Evolutionary conservation across 2,113 vertebrate species (phyloP), one percentile per base, ranked within the genome.

Genomic region (Chaenogobius annularis): DNA sequence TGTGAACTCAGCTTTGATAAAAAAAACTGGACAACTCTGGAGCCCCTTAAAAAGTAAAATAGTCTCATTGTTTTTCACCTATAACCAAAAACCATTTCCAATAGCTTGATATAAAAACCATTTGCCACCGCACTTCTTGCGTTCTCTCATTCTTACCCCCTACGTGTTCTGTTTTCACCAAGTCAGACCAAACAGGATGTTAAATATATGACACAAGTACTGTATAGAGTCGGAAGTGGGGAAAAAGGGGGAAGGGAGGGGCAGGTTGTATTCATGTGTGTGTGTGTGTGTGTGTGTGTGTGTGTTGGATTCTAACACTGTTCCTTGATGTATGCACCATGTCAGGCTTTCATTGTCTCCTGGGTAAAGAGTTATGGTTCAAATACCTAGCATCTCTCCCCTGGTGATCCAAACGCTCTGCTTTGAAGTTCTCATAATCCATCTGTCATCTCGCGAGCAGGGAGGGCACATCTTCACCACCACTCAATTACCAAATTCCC

Each of bases 341-440:
- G 96, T 98, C 96, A 98, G 93, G 94, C 94, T 94, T 93, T 94
- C 95, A 96, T 96, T 96, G 97, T 98, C 97, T 96, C 97, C 95
- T 95, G 97, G 96, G 97, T 97, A 96, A 95, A 96, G 96, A 95
- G 95, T 94, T 95, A 95, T 95, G 96, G 96, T 96, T 98, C 96
- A 97, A 96, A 97, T 96, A 97, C 96, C 96, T 96, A 95, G 94
- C 95, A 94, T 95, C 96, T 96, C 95, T 96, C 96, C 96, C 96
- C 94, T 94, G 96, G 96, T 95, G 95, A 95, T 95, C 94, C 95
- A 94, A 95, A 96, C 94, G 96, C 95, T 94, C 90, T 87, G 91
- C 96, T 98, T 97, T 99, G 96, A 99, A 98, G 97, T 98, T 98
- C 97, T 97, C 96, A 98, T 98, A 97, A 98, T 96, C 98, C 96